Evolutionary conservation across 1,140 invertebrate species (phyloP).

Genomic region (Caenorhabditis latens): DNA sequence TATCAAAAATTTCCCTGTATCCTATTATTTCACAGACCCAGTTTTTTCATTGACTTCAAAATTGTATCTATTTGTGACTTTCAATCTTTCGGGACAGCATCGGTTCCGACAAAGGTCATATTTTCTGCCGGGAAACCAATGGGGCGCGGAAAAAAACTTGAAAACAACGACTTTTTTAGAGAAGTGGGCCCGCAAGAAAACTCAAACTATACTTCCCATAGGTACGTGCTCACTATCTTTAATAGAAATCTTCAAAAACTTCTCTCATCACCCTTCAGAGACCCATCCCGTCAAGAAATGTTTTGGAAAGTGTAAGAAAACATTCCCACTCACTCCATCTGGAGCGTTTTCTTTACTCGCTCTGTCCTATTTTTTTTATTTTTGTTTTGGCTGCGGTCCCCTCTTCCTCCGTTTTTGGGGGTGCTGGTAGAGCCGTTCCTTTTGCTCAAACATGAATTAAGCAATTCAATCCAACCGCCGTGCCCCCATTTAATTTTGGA

Average conservation of each 20-base stretch:
- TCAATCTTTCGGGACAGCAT: neutral
- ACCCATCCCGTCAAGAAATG: neutral
- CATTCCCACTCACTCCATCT: conserved; percentile 9
- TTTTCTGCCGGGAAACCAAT: neutral
- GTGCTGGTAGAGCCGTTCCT: neutral
- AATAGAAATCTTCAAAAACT: neutral
- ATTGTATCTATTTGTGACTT: neutral
- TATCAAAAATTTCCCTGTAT: no score
- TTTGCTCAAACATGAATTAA: conserved; percentile 29
- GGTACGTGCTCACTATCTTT: neutral
- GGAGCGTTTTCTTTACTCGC: neutral
- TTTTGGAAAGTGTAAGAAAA: conserved; percentile 41
- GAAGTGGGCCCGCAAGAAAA: neutral
- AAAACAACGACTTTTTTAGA: neutral
- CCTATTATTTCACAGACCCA: no score
- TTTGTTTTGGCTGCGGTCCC: conserved; percentile 12
- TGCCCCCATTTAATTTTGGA: conserved; percentile 14
- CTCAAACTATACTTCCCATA: neutral
- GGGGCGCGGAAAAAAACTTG: conserved; percentile 20
- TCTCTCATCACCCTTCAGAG: neutral
- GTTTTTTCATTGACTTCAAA: no score
- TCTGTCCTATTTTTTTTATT: conserved; percentile 4
- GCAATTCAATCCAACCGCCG: neutral
- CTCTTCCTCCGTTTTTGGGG: neutral
- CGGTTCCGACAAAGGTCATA: neutral